Conservation (phyloP, 2,797 vertebrate genomes). For the Momotus momota region DNA sequence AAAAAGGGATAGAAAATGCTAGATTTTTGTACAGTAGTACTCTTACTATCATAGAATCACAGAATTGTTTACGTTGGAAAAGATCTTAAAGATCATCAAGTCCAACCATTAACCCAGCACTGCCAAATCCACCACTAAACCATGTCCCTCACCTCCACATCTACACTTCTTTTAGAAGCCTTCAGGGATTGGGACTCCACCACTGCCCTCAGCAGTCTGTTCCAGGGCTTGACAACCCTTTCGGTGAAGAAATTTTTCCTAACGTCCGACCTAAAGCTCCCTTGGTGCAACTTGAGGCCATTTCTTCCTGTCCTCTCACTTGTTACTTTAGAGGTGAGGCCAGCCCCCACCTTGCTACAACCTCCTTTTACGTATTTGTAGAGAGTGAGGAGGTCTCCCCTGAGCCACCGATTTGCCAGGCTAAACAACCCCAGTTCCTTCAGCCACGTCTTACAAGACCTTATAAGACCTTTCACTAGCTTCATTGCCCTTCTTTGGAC, state of each 20-base stretch:
- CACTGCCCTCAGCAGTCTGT: not conserved
- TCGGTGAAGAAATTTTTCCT: not conserved
- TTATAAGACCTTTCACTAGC: not conserved
- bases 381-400: not conserved
- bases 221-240: not conserved
- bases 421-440: not conserved
- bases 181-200: not conserved
- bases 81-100: fast-evolving
- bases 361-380: not conserved
- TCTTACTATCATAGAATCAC: not conserved
- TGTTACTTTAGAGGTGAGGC: not conserved
- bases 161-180: not conserved
- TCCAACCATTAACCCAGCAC: not conserved
- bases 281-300: not conserved
- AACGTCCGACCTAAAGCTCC: not conserved
- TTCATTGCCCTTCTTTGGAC: not conserved
- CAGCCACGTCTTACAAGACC: not conserved
- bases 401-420: too few species aligned
- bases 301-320: not conserved
- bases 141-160: not conserved
- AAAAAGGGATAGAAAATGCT: not conserved
- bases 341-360: fast-evolving
- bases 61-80: not conserved
- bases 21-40: not conserved
- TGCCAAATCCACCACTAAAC: not conserved